These are phyloP conservation scores for Lypha dubia DNA, from an alignment of 2,888 invertebrate species.

Conservation along the genomic window DNA sequence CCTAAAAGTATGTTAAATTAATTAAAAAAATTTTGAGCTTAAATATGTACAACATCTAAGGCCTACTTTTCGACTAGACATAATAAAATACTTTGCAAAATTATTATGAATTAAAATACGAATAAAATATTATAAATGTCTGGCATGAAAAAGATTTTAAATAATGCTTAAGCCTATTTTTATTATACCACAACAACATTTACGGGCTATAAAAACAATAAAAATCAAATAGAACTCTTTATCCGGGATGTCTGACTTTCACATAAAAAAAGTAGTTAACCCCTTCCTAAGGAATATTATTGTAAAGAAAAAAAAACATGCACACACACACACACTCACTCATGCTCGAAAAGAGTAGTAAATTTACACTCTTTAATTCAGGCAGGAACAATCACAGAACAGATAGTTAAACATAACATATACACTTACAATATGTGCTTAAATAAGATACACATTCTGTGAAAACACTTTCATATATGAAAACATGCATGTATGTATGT, in stretches of 20 bases:
- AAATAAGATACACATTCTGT: conserved; percentile 55
- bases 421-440: conserved; percentile 36
- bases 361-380: conserved; percentile 62
- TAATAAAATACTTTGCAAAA: conserved; percentile 50
- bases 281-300: conserved; percentile 14
- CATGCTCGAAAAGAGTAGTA: conserved; percentile 47
- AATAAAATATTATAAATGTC: conserved; percentile 13
- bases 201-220: conserved; percentile 58
- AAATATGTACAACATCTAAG: conserved; percentile 33
- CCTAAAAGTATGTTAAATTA: conserved; percentile 67
- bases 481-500: background rate
- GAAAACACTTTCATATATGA: conserved; percentile 55
- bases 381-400: conserved; percentile 57
- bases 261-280: conserved; percentile 19
- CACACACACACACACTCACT: conserved; percentile 21
- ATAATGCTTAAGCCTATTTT: conserved; percentile 62
- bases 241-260: conserved; percentile 35
- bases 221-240: conserved; percentile 62
- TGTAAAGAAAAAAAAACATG: conserved; percentile 40
- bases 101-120: conserved; percentile 40
- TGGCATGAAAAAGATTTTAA: conserved; percentile 26
- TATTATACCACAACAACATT: conserved; percentile 52
- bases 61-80: conserved; percentile 69
- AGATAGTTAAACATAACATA: conserved; percentile 62
- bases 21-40: conserved; percentile 51